These are phyloP conservation scores for Vannuccia rotundouncinata DNA, from an alignment of 2,888 invertebrate genomes.

Conservation along the genomic window DNA sequence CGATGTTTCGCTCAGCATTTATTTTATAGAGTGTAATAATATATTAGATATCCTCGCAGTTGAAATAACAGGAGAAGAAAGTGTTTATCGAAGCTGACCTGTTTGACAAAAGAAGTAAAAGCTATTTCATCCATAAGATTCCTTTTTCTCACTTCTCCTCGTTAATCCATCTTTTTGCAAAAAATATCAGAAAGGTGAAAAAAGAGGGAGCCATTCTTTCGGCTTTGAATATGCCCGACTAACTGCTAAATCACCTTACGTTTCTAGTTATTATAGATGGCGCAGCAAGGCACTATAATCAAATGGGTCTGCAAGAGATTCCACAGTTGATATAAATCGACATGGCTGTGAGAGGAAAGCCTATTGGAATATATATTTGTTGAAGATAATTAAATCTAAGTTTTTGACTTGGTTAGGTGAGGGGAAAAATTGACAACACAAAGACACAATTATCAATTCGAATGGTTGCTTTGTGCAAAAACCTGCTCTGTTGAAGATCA, in stretches of 20 bases:
- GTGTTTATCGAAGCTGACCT: neutral
- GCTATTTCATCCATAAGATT: neutral
- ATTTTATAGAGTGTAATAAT: neutral
- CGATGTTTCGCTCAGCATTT: neutral
- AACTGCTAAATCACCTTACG: neutral
- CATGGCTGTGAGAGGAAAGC: no score
- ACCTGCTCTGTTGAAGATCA: no score
- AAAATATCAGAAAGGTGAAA: neutral
- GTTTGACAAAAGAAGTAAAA: neutral
- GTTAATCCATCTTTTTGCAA: neutral
- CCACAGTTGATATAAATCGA: no score
- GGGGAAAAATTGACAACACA: no score
- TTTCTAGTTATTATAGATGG: no score
- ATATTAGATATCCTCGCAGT: neutral
- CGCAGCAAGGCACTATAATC: no score
- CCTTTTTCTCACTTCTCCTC: no score
- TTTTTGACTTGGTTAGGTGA: neutral
- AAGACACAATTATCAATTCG: no score
- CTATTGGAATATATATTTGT: neutral
- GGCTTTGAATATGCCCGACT: neutral
- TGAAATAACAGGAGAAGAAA: neutral
- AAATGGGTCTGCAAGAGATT: no score
- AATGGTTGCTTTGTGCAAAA: no score
- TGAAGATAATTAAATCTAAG: neutral
- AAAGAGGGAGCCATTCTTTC: neutral